Evolutionary conservation across 1,140 invertebrate genomes (phyloP).

Genomic region (Nebria ingens): DNA sequence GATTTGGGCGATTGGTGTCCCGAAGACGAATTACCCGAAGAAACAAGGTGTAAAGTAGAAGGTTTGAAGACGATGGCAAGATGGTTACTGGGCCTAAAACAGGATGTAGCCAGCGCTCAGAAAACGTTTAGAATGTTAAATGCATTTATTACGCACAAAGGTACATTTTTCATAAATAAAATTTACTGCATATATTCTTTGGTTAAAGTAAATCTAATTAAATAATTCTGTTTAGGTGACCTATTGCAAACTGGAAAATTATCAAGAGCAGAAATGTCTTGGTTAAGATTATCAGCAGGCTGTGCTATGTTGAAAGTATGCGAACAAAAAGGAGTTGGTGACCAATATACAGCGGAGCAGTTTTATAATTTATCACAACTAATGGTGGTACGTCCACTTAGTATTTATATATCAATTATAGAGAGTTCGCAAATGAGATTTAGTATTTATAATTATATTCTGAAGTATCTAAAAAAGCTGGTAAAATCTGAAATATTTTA

Average conservation of each 20-base stretch:
- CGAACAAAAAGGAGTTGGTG: constrained; percentile 90
- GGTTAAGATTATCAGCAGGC: constrained; percentile 81
- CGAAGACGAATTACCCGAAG: constrained; percentile 79
- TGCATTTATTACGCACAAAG: constrained; percentile 81
- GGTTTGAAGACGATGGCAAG: constrained; percentile 92
- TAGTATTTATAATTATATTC: too few relatives aligned
- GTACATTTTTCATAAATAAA: neutral
- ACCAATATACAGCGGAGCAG: constrained; percentile 88
- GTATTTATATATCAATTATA: neutral
- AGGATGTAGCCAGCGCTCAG: constrained; percentile 77
- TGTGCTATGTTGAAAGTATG: constrained; percentile 94
- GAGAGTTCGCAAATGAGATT: too few relatives aligned
- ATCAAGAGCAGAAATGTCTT: constrained; percentile 80
- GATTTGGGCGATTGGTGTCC: constrained; percentile 66
- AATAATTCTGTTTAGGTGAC: constrained; percentile 49
- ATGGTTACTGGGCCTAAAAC: constrained; percentile 87
- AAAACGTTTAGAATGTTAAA: constrained; percentile 90
- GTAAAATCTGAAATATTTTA: too few relatives aligned
- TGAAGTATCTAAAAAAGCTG: too few relatives aligned
- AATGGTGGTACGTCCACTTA: constrained; percentile 62
- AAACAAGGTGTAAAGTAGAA: constrained; percentile 88
- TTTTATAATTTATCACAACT: constrained; percentile 88
- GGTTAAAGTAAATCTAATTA: neutral
- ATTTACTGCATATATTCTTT: too few relatives aligned
- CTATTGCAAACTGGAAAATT: constrained; percentile 63